phyloP scores from a whole-genome alignment of 2,113 vertebrate species.

The Oxyruncus cristatus region DNA sequence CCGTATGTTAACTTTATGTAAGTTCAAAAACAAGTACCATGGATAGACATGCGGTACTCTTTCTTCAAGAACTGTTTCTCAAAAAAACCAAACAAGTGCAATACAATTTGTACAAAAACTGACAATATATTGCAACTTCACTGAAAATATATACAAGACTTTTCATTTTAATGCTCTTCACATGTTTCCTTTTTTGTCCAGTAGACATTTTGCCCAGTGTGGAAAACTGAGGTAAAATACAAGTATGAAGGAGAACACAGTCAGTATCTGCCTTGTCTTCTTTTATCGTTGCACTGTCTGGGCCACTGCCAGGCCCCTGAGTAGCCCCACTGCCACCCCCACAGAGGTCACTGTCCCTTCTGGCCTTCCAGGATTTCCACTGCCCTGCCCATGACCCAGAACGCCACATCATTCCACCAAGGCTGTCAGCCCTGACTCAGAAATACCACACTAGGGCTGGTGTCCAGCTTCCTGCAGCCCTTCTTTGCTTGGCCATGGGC shows the following conservation, averaged over 20 bases:
- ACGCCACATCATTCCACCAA: fast-evolving
- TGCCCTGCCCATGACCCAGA: background rate
- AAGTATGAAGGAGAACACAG: background rate
- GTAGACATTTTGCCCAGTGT: background rate
- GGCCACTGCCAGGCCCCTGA: background rate
- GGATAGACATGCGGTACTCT: fast-evolving
- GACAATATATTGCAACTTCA: background rate
- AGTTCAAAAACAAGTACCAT: background rate
- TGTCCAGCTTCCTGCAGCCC: background rate
- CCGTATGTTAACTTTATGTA: background rate
- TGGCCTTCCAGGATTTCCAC: fast-evolving
- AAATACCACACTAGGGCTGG: fast-evolving
- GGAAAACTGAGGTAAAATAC: background rate
- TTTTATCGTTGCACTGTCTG: background rate
- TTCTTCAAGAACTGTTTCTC: background rate
- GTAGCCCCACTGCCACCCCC: fast-evolving
- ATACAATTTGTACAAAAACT: background rate
- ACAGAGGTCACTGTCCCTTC: no score
- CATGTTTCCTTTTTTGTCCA: background rate
- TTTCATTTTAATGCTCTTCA: background rate
- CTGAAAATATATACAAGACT: background rate
- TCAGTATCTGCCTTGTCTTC: background rate
- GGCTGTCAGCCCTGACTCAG: background rate
- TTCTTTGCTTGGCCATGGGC: fast-evolving
- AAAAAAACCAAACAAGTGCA: background rate